Evolutionary conservation across 2,888 invertebrate species (phyloP).

Genomic region (Patella depressa): DNA sequence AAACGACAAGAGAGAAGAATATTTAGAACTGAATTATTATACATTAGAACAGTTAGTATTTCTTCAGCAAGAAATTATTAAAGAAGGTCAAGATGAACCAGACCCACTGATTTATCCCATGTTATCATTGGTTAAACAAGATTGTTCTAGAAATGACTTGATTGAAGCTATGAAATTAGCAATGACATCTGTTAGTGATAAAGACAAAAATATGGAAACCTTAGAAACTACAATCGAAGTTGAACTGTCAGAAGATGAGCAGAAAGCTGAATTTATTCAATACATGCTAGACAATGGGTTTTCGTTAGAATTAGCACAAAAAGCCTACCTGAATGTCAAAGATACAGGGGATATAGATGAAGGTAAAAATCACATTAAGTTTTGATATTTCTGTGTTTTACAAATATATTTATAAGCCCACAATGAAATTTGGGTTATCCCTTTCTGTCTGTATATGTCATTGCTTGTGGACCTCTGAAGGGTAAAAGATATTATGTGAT

Average conservation of each 20-base stretch:
- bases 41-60: conserved; percentile 63
- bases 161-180: conserved; percentile 40
- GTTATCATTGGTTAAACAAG: conserved; percentile 43
- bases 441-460: too few species aligned
- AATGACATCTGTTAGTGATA: conserved; percentile 27
- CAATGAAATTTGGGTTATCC: too few species aligned
- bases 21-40: conserved; percentile 55
- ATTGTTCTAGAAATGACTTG: conserved; percentile 46
- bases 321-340: conserved; percentile 34
- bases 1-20: conserved; percentile 40
- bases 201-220: conserved; percentile 15
- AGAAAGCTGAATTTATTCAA: conserved; percentile 35
- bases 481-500: neutral
- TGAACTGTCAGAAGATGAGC: conserved; percentile 13
- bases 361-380: conserved; percentile 28
- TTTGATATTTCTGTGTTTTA: neutral
- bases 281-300: conserved; percentile 41
- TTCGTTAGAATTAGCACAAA: conserved; percentile 35
- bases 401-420: too few species aligned
- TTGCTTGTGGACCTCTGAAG: too few species aligned
- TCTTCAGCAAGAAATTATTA: conserved; percentile 54
- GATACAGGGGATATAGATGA: conserved; percentile 34
- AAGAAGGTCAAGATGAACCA: conserved; percentile 35
- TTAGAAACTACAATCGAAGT: neutral
- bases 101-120: conserved; percentile 45